These are phyloP conservation scores for Tetragonula clypearis DNA, from an alignment of 1,140 invertebrate species.

Conservation along the genomic window DNA sequence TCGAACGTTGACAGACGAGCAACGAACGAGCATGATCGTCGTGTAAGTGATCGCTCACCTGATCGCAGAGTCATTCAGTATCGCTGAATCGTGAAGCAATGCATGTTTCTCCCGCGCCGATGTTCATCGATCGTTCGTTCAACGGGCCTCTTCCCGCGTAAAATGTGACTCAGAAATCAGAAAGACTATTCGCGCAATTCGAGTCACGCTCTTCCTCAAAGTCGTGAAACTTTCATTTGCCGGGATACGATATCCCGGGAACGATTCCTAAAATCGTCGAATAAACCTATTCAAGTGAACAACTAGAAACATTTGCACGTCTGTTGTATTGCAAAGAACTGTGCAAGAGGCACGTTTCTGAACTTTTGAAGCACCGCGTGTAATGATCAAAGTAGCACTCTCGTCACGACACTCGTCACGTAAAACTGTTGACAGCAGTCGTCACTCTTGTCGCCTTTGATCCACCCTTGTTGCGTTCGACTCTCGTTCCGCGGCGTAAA, in stretches of 20 bases:
- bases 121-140: conserved; percentile 40
- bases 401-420: neutral
- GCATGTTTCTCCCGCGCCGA: conserved; percentile 48
- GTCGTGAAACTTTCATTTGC: neutral
- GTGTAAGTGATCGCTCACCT: conserved; percentile 43
- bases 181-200: neutral
- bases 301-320: neutral
- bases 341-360: neutral
- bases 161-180: conserved; percentile 19
- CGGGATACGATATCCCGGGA: too few relatives aligned
- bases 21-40: neutral
- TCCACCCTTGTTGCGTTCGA: neutral
- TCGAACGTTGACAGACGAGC: too few relatives aligned
- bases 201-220: neutral
- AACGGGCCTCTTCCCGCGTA: conserved; percentile 21
- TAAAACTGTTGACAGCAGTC: neutral
- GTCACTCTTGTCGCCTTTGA: neutral
- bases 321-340: neutral
- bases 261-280: neutral
- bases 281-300: neutral
- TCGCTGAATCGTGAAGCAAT: conserved; percentile 37
- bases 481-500: neutral
- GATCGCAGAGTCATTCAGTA: conserved; percentile 60
- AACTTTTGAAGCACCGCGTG: conserved; percentile 29
- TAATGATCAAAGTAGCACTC: neutral